phyloP scores from a whole-genome alignment of 2,888 invertebrate genomes.

The Bellardia bayeri region DNA sequence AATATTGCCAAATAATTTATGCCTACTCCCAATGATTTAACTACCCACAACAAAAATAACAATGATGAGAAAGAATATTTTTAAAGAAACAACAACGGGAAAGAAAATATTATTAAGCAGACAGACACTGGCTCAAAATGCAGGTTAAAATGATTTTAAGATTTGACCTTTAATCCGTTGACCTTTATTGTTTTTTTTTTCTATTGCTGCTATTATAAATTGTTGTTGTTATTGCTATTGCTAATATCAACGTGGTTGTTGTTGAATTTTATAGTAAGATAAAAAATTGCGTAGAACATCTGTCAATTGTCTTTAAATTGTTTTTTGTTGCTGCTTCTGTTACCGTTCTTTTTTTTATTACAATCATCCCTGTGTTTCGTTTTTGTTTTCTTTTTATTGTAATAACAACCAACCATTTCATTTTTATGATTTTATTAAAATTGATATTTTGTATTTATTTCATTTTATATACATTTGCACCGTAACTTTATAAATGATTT shows the following conservation, averaged over 20 bases:
- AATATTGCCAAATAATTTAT: not conserved
- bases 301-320: constrained; percentile 57
- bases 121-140: constrained; percentile 30
- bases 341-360: constrained; percentile 22
- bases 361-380: constrained; percentile 37
- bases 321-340: constrained; percentile 26
- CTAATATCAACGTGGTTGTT: constrained; percentile 10
- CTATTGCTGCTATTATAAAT: constrained; percentile 26
- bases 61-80: not conserved
- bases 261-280: not conserved
- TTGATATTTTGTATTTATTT: constrained; percentile 26
- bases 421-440: constrained; percentile 61
- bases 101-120: not conserved
- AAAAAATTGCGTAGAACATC: constrained; percentile 54
- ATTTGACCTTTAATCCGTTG: constrained; percentile 73
- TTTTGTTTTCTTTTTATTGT: constrained; percentile 5
- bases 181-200: constrained; percentile 70
- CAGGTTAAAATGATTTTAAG: constrained; percentile 43
- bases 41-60: not conserved
- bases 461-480: constrained; percentile 20
- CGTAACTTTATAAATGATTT: constrained; percentile 26
- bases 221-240: constrained; percentile 50
- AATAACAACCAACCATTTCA: constrained; percentile 26
- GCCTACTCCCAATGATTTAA: not conserved
- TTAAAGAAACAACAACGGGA: not conserved